Conservation (phyloP, 1,140 invertebrate species). For the Hermetia illucens region DNA sequence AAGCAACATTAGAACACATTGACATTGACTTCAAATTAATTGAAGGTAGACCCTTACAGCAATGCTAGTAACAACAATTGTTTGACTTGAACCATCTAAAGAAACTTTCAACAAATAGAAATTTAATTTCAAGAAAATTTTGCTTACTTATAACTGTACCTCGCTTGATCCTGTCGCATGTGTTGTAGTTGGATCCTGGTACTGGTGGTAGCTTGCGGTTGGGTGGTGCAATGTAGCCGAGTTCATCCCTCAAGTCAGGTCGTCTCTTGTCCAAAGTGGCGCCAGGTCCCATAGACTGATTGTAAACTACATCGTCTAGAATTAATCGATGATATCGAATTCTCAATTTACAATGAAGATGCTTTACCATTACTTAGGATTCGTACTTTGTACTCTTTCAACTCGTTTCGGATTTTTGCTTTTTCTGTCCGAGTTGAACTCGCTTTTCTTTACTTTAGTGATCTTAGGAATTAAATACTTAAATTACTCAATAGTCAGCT, state of each 20-base stretch:
- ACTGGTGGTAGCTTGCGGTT: slow-evolving; percentile 83
- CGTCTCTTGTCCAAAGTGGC: slow-evolving; percentile 73
- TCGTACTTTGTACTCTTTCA: slow-evolving; percentile 2
- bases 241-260: slow-evolving; percentile 69
- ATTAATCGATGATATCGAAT: slow-evolving; percentile 31
- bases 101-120: no score
- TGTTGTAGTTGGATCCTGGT: slow-evolving; percentile 83
- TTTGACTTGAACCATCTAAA: no score
- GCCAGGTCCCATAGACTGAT: slow-evolving; percentile 54
- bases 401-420: slow-evolving; percentile 8
- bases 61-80: no score
- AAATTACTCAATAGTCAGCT: no score
- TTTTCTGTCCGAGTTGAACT: slow-evolving; percentile 7
- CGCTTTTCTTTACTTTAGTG: no score
- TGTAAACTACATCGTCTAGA: slow-evolving; percentile 79
- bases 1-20: no score
- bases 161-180: slow-evolving; percentile 83
- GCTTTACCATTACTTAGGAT: slow-evolving; percentile 12
- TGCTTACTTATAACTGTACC: slow-evolving; percentile 80
- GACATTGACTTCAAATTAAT: no score
- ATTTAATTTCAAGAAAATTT: no score
- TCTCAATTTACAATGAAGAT: slow-evolving; percentile 29
- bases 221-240: slow-evolving; percentile 83
- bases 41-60: no score
- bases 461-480: no score